These are phyloP conservation scores for Craniophora ligustri DNA, from an alignment of 2,888 invertebrate genomes.

Conservation along the genomic window DNA sequence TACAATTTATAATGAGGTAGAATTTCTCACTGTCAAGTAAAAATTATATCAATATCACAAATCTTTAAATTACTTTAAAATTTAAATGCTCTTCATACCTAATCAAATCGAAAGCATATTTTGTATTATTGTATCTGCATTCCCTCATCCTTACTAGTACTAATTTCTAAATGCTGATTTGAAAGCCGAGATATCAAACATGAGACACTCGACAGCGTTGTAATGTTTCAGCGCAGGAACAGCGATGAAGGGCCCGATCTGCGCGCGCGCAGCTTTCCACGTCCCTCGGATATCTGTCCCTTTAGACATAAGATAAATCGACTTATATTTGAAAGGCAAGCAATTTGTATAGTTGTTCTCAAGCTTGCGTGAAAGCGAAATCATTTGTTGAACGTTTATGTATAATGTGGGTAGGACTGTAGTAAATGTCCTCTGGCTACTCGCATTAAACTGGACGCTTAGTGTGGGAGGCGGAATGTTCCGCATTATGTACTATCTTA, in stretches of 20 bases:
- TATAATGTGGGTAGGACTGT: conserved; percentile 50
- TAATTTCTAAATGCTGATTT: conserved; percentile 43
- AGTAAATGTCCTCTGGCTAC: conserved; percentile 33
- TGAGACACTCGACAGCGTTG: conserved; percentile 46
- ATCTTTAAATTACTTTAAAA: no score
- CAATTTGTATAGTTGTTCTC: conserved; percentile 74
- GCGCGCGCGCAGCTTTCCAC: conserved; percentile 63
- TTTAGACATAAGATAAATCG: conserved; percentile 72
- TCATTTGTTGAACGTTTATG: conserved; percentile 52
- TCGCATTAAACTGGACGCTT: not conserved
- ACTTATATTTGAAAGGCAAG: conserved; percentile 76
- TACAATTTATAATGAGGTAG: no score
- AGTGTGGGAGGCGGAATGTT: conserved; percentile 32
- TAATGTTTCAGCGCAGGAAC: conserved; percentile 48
- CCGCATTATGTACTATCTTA: no score
- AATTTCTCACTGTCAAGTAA: no score
- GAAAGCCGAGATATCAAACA: conserved; percentile 42
- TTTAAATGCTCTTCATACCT: no score
- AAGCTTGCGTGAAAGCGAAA: conserved; percentile 65
- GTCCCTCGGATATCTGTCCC: conserved; percentile 65
- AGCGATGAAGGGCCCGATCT: conserved; percentile 59
- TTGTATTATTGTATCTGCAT: conserved; percentile 7
- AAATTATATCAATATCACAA: no score
- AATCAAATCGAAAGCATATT: no score
- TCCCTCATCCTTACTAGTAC: conserved; percentile 35